Percentiles rank a stretch among this genome's conserved stretches.
Conservation (phyloP, 2,888 invertebrate species). For the Willowsia nigromaculata region DNA sequence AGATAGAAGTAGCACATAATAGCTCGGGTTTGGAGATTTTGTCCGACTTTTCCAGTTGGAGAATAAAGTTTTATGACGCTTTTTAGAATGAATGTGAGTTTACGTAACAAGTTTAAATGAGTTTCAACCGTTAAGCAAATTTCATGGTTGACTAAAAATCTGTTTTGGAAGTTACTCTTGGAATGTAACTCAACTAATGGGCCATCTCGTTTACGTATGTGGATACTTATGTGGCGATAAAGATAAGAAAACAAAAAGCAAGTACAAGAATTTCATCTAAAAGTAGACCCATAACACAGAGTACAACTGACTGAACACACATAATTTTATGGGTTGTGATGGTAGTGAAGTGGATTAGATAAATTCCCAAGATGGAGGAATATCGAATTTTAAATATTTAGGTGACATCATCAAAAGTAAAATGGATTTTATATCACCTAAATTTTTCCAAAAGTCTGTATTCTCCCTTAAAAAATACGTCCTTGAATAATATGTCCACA, state of each 20-base stretch:
- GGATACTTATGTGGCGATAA: neutral
- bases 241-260: neutral
- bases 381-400: too few species aligned
- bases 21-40: neutral
- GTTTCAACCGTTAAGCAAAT: constrained; percentile 11
- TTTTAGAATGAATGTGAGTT: neutral
- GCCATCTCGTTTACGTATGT: neutral
- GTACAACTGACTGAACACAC: too few species aligned
- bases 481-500: too few species aligned
- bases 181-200: constrained; percentile 25
- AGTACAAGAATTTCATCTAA: neutral
- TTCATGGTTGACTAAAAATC: constrained; percentile 43
- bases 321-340: neutral
- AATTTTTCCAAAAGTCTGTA: too few species aligned
- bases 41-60: neutral
- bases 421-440: too few species aligned
- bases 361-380: neutral
- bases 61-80: neutral
- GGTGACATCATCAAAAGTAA: too few species aligned
- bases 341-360: too few species aligned
- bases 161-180: constrained; percentile 20
- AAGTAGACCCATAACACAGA: neutral
- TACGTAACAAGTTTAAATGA: constrained; percentile 26
- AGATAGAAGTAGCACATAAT: neutral
- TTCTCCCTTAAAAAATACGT: too few species aligned